These are phyloP conservation scores for Agrotis segetum DNA, from an alignment of 2,888 invertebrate genomes.

Conservation along the genomic window DNA sequence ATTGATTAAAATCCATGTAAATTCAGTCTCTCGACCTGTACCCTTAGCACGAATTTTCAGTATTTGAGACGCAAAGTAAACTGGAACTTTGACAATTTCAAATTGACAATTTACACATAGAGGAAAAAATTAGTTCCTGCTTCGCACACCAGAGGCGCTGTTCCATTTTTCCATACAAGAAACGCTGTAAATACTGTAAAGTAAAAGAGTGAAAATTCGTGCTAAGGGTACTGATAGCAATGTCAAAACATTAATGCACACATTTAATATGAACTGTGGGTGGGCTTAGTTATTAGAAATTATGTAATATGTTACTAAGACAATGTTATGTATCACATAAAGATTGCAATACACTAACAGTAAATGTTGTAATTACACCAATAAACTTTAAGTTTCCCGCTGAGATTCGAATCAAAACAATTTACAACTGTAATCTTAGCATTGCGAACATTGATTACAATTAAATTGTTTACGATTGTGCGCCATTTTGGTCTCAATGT, in stretches of 20 bases:
- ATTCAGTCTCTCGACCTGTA: no score
- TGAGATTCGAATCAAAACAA: conserved; percentile 61
- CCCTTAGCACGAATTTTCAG: no score
- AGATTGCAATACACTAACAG: conserved; percentile 9
- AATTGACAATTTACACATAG: no score
- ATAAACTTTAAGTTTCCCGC: conserved; percentile 52
- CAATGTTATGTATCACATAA: conserved; percentile 8
- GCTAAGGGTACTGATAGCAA: no score
- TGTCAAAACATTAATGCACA: not conserved
- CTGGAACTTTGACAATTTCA: no score
- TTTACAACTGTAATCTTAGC: conserved; percentile 44
- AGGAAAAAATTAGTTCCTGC: no score
- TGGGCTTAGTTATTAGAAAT: conserved; percentile 9
- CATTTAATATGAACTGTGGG: not conserved
- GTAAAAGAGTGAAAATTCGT: no score
- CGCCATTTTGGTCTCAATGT: conserved; percentile 16
- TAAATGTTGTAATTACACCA: conserved; percentile 40
- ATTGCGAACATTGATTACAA: conserved; percentile 41
- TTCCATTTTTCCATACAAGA: no score
- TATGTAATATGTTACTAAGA: not conserved
- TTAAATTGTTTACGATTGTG: conserved; percentile 43
- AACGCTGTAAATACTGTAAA: no score
- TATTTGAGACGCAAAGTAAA: no score
- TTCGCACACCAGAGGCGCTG: no score
- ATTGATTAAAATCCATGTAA: no score